Base-by-base conservation (phyloP, 1,140 invertebrate genomes). In the Achroia grisella region DNA sequence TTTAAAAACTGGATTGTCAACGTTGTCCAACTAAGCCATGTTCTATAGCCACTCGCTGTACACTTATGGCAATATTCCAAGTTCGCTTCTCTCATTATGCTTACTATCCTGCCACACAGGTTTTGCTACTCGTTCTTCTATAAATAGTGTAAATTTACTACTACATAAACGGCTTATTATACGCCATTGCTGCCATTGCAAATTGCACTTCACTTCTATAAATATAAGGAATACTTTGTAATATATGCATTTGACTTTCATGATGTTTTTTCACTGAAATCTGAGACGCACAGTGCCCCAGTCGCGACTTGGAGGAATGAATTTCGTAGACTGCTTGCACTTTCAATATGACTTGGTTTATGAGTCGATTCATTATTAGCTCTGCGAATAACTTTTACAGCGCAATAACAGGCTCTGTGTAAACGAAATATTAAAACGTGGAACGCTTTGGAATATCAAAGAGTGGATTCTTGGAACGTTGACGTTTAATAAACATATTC, bases 101-200 rank as follows among this genome's bases (percentile, higher is more conserved):
- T 34, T 48, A 69, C 63, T 71, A 78, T 69, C 78, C 71, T 70
- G 71, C 63, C 55, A 53, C 65, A 73, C 73, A 70, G 67, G 73
- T 78, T 79, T 82, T 61, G 60, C 73, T 75, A 74, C 74, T 68
- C 55, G 62, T 68, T 64, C 62, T 62, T 71, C 75, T 82, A 82
- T 77, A 75, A 79, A 82, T 82, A 82, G 69, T 71, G 41, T 35
- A 32, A 36, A 48, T 44, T 50, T 34, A 35, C 48, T 29, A 50
- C 41, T 31, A 12, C 17, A 30, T 37, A 52, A 65, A 62, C 40
- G 48, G 37, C 60, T 60, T 2, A 23, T 23, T 47, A 67, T 41
- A 17, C 42, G 29, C 8, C 6, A 10, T n/a, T n/a, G n/a, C 8
- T 14, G 6, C 30, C 32, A 57, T 44, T 27, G 13, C 6, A 71